Evolutionary conservation across 2,888 invertebrate genomes (phyloP).

Genomic region (Dynastes grantii): DNA sequence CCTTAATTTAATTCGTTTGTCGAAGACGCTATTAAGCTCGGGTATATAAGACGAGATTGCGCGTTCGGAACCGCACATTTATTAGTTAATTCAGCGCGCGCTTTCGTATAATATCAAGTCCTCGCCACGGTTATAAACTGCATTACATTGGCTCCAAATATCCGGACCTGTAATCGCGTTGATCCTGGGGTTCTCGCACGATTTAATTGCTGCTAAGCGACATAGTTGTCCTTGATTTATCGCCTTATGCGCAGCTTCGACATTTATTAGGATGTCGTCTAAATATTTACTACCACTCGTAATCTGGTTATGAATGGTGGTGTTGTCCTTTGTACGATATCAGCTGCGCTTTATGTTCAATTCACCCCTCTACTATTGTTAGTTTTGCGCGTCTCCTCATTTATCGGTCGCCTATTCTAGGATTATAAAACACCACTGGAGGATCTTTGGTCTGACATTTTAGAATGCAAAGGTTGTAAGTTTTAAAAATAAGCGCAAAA

Average conservation of each 20-base stretch:
- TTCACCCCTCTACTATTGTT: conserved; percentile 46
- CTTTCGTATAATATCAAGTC: conserved; percentile 54
- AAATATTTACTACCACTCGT: conserved; percentile 60
- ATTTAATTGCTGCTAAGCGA: conserved; percentile 64
- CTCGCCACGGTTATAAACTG: conserved; percentile 53
- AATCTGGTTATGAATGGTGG: conserved; percentile 61
- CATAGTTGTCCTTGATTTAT: conserved; percentile 61
- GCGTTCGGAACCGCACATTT: conserved; percentile 24
- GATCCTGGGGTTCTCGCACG: conserved; percentile 59
- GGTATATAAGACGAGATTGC: conserved; percentile 4
- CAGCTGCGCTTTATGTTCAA: conserved; percentile 54
- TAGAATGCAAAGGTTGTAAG: conserved; percentile 5
- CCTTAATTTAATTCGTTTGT: conserved; percentile 3
- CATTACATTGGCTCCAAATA: conserved; percentile 44
- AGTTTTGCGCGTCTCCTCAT: conserved; percentile 27
- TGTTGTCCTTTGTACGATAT: conserved; percentile 54
- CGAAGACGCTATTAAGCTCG: background rate
- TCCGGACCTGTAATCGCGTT: conserved; percentile 60
- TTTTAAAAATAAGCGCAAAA: background rate
- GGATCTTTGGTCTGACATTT: conserved; percentile 50
- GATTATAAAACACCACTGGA: conserved; percentile 45
- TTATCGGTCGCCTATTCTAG: background rate
- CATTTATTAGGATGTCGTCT: conserved; percentile 63
- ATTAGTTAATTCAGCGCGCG: conserved; percentile 41
- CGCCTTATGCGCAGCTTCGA: conserved; percentile 54